Evolutionary conservation across 2,797 vertebrate genomes (phyloP).

Genomic region (Anas georgica): DNA sequence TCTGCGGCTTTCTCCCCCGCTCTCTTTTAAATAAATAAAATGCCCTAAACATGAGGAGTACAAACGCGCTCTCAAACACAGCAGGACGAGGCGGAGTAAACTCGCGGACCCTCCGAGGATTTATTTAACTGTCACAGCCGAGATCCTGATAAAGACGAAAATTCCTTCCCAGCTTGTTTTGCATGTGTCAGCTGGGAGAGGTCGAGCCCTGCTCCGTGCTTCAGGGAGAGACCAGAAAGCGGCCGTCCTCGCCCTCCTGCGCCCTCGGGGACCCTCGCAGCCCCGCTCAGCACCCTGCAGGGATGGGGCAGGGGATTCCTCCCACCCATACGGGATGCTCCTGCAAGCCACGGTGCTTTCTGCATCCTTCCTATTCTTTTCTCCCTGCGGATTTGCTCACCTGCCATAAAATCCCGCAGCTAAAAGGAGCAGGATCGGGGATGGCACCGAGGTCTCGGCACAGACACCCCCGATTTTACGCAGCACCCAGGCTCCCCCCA

Average conservation of each 20-base stretch:
- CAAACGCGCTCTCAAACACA: neutral
- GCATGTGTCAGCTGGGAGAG: neutral
- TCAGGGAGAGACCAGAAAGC: neutral
- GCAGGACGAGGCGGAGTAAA: neutral
- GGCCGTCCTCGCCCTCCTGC: neutral
- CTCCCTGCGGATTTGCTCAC: accelerated
- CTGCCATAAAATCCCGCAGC: neutral
- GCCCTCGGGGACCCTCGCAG: neutral
- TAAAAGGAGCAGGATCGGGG: neutral
- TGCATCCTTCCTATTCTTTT: accelerated
- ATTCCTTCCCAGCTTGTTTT: constrained; percentile 7
- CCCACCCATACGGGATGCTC: neutral
- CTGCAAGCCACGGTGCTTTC: accelerated
- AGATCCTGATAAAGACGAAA: neutral
- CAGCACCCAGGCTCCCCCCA: neutral
- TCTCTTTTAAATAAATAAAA: constrained; percentile 57
- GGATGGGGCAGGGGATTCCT: neutral
- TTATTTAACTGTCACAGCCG: neutral
- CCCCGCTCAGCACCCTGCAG: neutral
- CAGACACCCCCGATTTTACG: accelerated
- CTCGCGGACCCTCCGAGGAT: neutral
- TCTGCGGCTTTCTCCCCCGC: constrained; percentile 63
- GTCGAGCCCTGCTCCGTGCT: neutral
- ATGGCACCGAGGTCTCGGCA: accelerated
- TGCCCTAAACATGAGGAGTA: constrained; percentile 36